Evolutionary conservation across 2,113 vertebrate genomes (phyloP), one percentile per base, ranked within the genome.

Genomic region (Grammomys dolichurus): DNA sequence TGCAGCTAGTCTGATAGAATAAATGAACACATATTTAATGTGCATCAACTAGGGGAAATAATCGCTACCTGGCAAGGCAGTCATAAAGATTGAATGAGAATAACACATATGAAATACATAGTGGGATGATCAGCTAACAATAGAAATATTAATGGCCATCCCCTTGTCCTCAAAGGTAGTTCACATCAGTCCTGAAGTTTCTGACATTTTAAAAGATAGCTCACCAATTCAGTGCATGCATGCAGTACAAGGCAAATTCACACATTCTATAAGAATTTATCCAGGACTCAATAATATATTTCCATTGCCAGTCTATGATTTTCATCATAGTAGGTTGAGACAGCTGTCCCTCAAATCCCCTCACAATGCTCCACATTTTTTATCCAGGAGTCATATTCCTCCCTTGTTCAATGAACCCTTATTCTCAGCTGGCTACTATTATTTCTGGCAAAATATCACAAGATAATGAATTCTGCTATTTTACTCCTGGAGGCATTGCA

Each of bases 391-490:
- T 69, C 82, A 89, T 58, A 89, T 69, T 92, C 6, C 63, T 82
- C 67, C 36, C 2, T 70, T 13, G 22, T 96, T 84, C 12, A 33
- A 48, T 60, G 56, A 70, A 36, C 40, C 54, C 16, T 93, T 94
- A 93, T n/a, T 87, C 46, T 94, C 31, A 82, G 54, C 26, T 82
- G 54, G 10, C 51, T 96, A 26, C 87, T 70, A 56, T 48, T 48
- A 85, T 80, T 85, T 82, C 40, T 22, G n/a, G 7, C 7, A 69
- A 69, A 13, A 82, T 81, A 84, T 51, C 43, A 91, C 56, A 5
- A 48, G 43, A 58, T 85, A 93, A 96, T 80, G 51, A 95, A 92
- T 80, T 91, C 54, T 77, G 43, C 63, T 78, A 48, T 75, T 97
- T 94, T 36, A 91, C 6, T 76, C 63, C 69, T 90, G n/a, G 43